Conservation (phyloP, 2,888 invertebrate genomes). For the Drosophila neotestacea region DNA sequence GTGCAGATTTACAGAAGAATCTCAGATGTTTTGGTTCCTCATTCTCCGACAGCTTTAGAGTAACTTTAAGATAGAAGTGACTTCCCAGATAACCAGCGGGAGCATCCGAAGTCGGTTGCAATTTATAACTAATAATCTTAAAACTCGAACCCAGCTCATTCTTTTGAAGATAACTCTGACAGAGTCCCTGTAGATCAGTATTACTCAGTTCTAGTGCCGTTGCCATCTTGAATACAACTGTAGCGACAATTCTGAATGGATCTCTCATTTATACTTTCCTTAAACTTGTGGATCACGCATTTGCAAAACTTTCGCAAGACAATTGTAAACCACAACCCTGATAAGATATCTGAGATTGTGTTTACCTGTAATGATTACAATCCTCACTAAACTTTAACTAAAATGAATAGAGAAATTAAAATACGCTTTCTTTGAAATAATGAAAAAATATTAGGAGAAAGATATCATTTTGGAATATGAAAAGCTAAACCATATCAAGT, state of each 20-base stretch:
- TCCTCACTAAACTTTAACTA: too few relatives aligned
- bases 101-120: conserved; percentile 71
- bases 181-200: conserved; percentile 68
- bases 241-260: not conserved
- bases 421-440: conserved; percentile 3
- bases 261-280: conserved; percentile 44
- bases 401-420: not conserved
- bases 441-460: too few relatives aligned
- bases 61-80: conserved; percentile 79
- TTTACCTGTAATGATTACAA: not conserved
- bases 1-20: conserved; percentile 88
- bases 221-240: conserved; percentile 62
- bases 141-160: conserved; percentile 46
- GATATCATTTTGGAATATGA: too few relatives aligned
- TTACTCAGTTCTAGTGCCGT: conserved; percentile 61
- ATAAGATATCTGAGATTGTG: conserved; percentile 20
- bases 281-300: not conserved
- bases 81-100: conserved; percentile 82
- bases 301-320: conserved; percentile 6
- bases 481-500: too few relatives aligned
- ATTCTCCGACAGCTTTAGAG: conserved; percentile 52
- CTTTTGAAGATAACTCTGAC: conserved; percentile 64
- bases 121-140: conserved; percentile 70
- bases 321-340: conserved; percentile 19
- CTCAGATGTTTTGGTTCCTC: conserved; percentile 63